These are phyloP conservation scores for Cricetomys ansorgei DNA, from an alignment of 2,113 vertebrate species.

Conservation along the genomic window DNA sequence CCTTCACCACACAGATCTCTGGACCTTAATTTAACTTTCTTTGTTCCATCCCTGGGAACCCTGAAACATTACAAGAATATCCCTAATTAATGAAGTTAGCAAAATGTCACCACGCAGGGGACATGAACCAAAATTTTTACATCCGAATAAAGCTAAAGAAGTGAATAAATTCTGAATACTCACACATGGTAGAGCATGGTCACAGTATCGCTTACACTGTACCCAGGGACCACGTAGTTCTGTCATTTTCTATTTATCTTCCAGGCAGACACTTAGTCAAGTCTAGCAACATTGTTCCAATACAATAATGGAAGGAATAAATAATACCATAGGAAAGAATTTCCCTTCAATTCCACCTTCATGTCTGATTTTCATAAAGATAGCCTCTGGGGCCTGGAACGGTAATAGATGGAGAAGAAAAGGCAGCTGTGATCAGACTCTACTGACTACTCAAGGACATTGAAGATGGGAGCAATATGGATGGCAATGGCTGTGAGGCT, in stretches of 20 bases:
- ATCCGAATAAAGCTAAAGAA: background rate
- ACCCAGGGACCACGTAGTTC: background rate
- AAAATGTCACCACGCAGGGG: background rate
- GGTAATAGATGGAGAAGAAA: no score
- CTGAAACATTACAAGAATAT: background rate
- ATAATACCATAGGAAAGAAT: background rate
- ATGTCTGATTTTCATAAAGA: background rate
- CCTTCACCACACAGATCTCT: background rate
- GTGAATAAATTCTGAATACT: background rate
- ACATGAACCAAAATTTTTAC: background rate
- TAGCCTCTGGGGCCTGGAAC: background rate
- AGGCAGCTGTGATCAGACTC: background rate
- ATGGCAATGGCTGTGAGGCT: background rate
- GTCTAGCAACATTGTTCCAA: background rate
- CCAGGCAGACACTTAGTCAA: background rate
- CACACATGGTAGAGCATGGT: background rate
- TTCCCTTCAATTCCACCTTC: background rate
- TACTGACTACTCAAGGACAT: background rate
- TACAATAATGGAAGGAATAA: background rate
- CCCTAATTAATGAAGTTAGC: slow-evolving; percentile 32
- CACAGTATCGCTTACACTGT: rapidly evolving
- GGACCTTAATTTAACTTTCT: slow-evolving; percentile 6
- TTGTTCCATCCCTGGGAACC: background rate
- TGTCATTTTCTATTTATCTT: background rate
- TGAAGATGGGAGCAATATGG: background rate